Evolutionary conservation across 2,888 invertebrate genomes (phyloP).

Genomic region (Hylaea fasciaria): DNA sequence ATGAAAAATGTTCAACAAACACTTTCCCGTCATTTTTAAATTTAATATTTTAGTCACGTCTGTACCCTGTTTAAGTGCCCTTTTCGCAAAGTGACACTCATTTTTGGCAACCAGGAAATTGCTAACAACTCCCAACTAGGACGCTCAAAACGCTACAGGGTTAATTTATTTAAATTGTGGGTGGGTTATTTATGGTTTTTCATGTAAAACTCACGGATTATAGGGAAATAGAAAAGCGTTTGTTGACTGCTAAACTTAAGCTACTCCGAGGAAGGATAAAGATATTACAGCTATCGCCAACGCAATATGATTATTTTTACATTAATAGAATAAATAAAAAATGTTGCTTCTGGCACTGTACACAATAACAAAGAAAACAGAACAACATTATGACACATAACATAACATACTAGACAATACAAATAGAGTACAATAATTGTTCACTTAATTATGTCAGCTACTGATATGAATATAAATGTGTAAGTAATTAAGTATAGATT

Average conservation of each 20-base stretch:
- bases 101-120: constrained; percentile 78
- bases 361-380: too few relatives aligned
- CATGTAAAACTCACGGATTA: background rate
- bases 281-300: background rate
- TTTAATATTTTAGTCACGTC: constrained; percentile 39
- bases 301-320: too few relatives aligned
- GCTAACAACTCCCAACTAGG: constrained; percentile 65
- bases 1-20: constrained; percentile 2
- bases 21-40: background rate
- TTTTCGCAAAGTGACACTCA: constrained; percentile 77
- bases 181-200: constrained; percentile 18
- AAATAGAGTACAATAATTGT: too few relatives aligned
- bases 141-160: constrained; percentile 53
- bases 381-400: too few relatives aligned
- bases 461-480: too few relatives aligned
- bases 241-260: too few relatives aligned
- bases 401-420: too few relatives aligned
- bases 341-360: too few relatives aligned
- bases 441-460: too few relatives aligned
- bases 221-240: too few relatives aligned
- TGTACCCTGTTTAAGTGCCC: constrained; percentile 54
- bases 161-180: constrained; percentile 66
- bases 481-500: too few relatives aligned
- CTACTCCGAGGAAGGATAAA: background rate
- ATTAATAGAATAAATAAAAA: too few relatives aligned